These are phyloP conservation scores for Coleophora flavipennella DNA, from an alignment of 2,888 invertebrate species.

Conservation along the genomic window DNA sequence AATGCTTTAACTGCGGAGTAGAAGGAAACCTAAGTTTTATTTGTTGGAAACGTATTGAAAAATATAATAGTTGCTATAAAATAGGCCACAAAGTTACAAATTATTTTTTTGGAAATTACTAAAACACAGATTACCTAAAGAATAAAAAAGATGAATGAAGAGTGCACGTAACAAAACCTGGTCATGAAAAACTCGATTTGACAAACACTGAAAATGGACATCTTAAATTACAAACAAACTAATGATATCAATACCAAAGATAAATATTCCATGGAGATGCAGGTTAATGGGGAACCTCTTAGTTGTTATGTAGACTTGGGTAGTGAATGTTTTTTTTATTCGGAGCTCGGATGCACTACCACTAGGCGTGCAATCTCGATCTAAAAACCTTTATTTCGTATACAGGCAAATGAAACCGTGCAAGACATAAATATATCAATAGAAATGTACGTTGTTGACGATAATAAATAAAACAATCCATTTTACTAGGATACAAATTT, in stretches of 20 bases:
- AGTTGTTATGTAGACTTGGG: neutral
- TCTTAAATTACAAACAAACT: too few species aligned
- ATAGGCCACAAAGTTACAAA: neutral
- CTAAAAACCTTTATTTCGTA: neutral
- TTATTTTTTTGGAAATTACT: neutral
- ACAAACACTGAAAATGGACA: too few species aligned
- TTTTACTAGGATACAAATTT: neutral
- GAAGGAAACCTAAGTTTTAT: conserved; percentile 7
- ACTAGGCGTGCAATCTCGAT: neutral
- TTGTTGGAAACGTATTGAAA: conserved; percentile 2
- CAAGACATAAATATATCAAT: neutral
- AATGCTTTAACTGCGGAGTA: conserved; percentile 7
- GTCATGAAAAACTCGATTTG: neutral
- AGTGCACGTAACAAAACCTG: neutral
- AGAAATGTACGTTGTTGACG: neutral
- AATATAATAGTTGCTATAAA: conserved; percentile 1
- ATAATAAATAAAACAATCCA: neutral
- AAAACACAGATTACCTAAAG: neutral
- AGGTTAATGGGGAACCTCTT: neutral
- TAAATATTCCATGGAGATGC: neutral
- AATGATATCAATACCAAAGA: neutral
- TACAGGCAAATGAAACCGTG: neutral
- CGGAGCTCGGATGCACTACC: neutral
- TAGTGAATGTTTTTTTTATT: neutral
- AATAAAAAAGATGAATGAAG: neutral